Evolutionary conservation across 2,797 vertebrate species (phyloP).

Genomic region (Pipistrellus nathusii): DNA sequence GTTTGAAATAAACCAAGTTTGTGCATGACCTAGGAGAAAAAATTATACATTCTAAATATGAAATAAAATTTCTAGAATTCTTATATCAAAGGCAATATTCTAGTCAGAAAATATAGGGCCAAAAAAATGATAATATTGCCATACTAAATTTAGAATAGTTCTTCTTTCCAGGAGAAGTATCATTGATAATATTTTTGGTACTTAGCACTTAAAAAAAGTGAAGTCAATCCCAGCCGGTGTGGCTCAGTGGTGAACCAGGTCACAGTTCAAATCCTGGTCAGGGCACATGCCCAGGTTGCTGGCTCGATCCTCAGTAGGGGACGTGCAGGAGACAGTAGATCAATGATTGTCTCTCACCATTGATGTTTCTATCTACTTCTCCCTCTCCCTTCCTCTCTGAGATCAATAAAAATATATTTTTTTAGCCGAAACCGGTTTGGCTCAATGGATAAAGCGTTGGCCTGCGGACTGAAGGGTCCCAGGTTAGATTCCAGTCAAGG

Average conservation of each 20-base stretch:
- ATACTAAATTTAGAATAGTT: constrained; percentile 35
- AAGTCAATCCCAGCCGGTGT: not conserved
- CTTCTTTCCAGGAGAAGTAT: constrained; percentile 50
- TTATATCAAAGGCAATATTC: constrained; percentile 2
- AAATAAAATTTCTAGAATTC: not conserved
- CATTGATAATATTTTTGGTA: constrained; percentile 18
- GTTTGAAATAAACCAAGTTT: constrained; percentile 62
- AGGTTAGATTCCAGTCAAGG: too few species aligned
- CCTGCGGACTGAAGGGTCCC: too few species aligned
- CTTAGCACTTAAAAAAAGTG: constrained; percentile 26
- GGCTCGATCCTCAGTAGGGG: too few species aligned
- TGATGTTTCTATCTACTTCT: too few species aligned
- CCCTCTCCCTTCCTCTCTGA: too few species aligned
- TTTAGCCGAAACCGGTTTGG: too few species aligned
- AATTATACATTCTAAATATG: constrained; percentile 20
- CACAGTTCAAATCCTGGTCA: not conserved
- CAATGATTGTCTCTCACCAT: too few species aligned
- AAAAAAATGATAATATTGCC: not conserved
- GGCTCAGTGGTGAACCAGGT: not conserved
- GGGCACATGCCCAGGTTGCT: not conserved
- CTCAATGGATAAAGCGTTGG: too few species aligned
- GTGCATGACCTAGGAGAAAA: not conserved
- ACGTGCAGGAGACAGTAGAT: too few species aligned
- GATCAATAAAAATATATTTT: too few species aligned
- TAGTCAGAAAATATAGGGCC: constrained; percentile 29